Conservation (phyloP, 2,797 vertebrate genomes). For the Premnoplex brunnescens region DNA sequence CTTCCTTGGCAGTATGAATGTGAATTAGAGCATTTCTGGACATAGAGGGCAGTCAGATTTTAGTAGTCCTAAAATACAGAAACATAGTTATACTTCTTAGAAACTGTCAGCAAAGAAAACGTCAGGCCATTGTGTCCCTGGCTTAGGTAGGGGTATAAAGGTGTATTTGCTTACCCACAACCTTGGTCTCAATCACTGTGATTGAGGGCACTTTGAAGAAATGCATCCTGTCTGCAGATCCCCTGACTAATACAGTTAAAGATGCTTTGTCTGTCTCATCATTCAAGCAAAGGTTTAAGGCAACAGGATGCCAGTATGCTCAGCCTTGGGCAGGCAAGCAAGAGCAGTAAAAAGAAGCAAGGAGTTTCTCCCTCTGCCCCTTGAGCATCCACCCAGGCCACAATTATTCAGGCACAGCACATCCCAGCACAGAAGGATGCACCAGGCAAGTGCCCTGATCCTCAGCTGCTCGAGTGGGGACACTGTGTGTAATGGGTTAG, state of each 20-base stretch:
- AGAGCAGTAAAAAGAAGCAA: background rate
- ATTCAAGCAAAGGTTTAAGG: background rate
- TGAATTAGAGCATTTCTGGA: background rate
- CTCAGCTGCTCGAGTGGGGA: background rate
- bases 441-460: conserved; percentile 19
- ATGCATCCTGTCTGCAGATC: background rate
- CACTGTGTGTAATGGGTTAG: background rate
- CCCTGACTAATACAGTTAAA: background rate
- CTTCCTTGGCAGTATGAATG: background rate
- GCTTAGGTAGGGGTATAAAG: background rate
- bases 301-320: background rate
- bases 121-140: background rate
- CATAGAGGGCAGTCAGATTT: background rate
- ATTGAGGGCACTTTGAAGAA: background rate
- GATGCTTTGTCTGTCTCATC: conserved; percentile 12
- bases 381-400: background rate
- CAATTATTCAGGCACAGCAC: conserved; percentile 7
- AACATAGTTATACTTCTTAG: background rate
- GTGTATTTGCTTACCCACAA: background rate
- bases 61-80: background rate
- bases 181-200: background rate
- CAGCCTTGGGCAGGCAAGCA: conserved; percentile 14
- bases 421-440: background rate
- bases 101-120: background rate
- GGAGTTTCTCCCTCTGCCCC: background rate